These are phyloP conservation scores for Pelodytes ibericus DNA, from an alignment of 2,797 vertebrate species.

Conservation along the genomic window DNA sequence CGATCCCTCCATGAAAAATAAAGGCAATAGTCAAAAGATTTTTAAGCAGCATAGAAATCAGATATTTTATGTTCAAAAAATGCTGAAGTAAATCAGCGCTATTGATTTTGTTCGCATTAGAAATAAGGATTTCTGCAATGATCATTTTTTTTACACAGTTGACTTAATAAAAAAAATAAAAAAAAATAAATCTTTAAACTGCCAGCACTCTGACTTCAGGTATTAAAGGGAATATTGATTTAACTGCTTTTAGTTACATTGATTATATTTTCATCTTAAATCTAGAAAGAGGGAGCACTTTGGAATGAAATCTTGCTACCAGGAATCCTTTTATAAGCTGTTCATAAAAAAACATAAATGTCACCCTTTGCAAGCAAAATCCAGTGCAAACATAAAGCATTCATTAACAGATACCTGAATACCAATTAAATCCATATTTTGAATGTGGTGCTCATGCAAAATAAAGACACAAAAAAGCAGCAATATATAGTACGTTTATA, in stretches of 20 bases:
- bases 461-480: no score
- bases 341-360: neutral
- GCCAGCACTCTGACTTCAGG: neutral
- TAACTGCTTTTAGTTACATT: neutral
- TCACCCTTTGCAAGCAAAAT: neutral
- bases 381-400: neutral
- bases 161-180: neutral
- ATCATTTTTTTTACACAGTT: neutral
- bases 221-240: neutral
- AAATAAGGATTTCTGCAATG: neutral
- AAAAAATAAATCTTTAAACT: neutral
- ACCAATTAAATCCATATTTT: no score
- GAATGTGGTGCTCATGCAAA: no score
- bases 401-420: neutral
- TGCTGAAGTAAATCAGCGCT: neutral
- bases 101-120: neutral
- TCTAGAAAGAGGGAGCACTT: neutral
- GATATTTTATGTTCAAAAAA: neutral
- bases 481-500: no score
- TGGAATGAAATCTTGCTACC: neutral
- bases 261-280: neutral
- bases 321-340: neutral
- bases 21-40: neutral
- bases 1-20: neutral
- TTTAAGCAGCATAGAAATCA: neutral